Conservation (phyloP, 2,888 invertebrate genomes). For the Iphiclides podalirius region DNA sequence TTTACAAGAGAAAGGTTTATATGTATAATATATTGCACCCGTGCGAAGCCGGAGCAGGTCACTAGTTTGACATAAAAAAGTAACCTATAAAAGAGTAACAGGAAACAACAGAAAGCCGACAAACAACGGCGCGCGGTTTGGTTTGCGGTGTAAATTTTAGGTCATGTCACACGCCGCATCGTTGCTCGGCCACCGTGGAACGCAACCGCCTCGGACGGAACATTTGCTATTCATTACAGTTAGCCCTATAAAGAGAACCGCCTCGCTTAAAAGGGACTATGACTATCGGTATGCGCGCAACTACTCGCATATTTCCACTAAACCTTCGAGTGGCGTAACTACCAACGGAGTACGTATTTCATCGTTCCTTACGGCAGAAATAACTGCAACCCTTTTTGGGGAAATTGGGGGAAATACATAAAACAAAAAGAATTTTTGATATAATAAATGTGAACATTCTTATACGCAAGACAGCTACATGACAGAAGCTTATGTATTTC, state of each 20-base stretch:
- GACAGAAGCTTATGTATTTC: too few relatives aligned
- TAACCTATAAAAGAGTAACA: neutral
- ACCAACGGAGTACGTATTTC: too few relatives aligned
- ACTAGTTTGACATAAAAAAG: too few relatives aligned
- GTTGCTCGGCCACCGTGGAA: neutral
- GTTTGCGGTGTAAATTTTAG: constrained; percentile 18
- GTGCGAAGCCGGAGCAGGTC: too few relatives aligned
- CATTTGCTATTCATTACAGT: constrained; percentile 69
- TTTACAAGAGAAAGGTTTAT: too few relatives aligned
- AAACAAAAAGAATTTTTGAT: too few relatives aligned
- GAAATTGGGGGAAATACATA: too few relatives aligned
- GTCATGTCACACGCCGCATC: constrained; percentile 5
- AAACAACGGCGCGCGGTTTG: neutral
- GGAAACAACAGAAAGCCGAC: constrained; percentile 3
- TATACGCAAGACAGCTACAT: too few relatives aligned
- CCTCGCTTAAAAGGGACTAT: constrained; percentile 51
- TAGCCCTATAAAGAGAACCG: constrained; percentile 59
- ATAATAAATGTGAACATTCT: too few relatives aligned
- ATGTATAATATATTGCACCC: too few relatives aligned
- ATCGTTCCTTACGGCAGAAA: too few relatives aligned
- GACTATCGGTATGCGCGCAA: constrained; percentile 45
- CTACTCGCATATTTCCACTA: constrained; percentile 43
- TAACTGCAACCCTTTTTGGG: too few relatives aligned
- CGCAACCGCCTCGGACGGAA: constrained; percentile 30
- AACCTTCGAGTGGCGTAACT: constrained; percentile 34